Base-by-base conservation (phyloP, 2,797 vertebrate genomes). In the Perodicticus potto region DNA sequence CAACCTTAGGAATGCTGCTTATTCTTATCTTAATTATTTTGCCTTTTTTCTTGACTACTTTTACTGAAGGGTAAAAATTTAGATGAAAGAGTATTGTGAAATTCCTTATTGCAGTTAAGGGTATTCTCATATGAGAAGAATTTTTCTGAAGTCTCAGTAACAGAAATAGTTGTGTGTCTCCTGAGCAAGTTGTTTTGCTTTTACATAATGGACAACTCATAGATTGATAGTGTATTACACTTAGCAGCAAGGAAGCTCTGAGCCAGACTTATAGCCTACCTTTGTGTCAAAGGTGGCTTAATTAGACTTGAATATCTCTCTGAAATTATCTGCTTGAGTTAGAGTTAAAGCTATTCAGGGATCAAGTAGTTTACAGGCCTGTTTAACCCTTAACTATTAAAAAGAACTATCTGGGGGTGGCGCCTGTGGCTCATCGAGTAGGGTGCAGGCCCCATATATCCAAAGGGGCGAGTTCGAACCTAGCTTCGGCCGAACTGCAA, bases 281-380 rank as follows among this genome's bases (percentile, higher is more conserved):
- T 93, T 63, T 78, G 7, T 74, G 32, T 77, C 65, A 57, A 27
- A 43, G 32, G 40, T 70, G n/a, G 49, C 57, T 93, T 95, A 61
- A 65, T 94, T 34, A 88, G 32, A 43, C 34, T 43, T 89, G 45
- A 83, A 83, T 29, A 83, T 37, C 45, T 81, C 9, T 84, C 76
- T 89, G 34, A 93, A 93, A 95, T 93, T 89, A 49, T 93, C 80
- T 86, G 29, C 53, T 93, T 90, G 80, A 10, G 20, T 83, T 95
- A 67, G 16, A 77, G 10, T 85, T 34, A 95, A 5, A 93, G 40
- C 43, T 63, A 37, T 43, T 84, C 23, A 84, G 45, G 20, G 43
- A 80, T 93, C 57, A 78, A 82, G n/a, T 55, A 45, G 45, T 93
- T 89, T 93, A 88, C 7, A 89, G 20, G 34, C 20, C n/a, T 91